These are phyloP conservation scores for Hipposideros armiger DNA, from an alignment of 2,113 vertebrate genomes.

Conservation along the genomic window DNA sequence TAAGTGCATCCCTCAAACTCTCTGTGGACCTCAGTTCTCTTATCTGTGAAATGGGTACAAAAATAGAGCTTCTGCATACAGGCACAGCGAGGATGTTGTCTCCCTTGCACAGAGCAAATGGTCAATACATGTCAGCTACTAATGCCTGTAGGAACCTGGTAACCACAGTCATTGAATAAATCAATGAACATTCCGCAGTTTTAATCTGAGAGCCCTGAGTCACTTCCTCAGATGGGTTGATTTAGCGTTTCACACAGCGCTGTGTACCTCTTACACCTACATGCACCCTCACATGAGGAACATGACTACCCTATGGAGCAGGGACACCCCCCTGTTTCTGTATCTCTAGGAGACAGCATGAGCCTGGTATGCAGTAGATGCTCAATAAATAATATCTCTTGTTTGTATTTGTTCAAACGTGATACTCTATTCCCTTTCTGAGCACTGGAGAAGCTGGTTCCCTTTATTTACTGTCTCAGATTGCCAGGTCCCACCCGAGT, in stretches of 20 bases:
- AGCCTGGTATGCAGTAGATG: background rate
- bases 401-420: background rate
- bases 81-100: background rate
- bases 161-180: background rate
- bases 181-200: background rate
- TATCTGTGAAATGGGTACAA: background rate
- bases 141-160: background rate
- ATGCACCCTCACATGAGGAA: background rate
- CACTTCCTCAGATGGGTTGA: background rate
- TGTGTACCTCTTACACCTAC: background rate
- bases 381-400: background rate
- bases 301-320: accelerated
- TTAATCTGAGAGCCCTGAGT: background rate
- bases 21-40: background rate
- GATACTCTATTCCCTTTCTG: background rate
- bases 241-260: too few relatives aligned
- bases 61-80: background rate
- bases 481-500: background rate
- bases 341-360: background rate
- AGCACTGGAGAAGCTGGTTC: background rate
- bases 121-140: accelerated
- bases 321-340: background rate
- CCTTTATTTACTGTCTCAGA: background rate
- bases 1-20: background rate
- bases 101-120: background rate